These are phyloP conservation scores for Oxygymnocypris stewartii DNA, from an alignment of 2,113 vertebrate genomes.

Conservation along the genomic window DNA sequence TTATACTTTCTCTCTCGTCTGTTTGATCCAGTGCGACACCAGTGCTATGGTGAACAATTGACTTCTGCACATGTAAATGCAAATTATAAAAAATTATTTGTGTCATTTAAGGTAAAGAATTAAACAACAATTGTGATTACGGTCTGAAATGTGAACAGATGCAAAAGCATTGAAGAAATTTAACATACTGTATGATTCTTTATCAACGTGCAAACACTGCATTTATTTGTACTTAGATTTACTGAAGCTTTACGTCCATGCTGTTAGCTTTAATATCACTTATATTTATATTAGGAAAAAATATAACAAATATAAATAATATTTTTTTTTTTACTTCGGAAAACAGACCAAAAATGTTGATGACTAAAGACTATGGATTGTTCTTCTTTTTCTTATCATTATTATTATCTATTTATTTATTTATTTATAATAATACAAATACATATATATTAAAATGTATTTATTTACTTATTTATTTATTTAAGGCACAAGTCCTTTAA, in stretches of 20 bases:
- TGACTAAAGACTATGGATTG: no score
- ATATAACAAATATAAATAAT: no score
- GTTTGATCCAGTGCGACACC: background rate
- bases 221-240: background rate
- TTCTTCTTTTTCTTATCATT: no score
- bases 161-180: background rate
- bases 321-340: no score
- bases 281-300: background rate
- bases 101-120: background rate
- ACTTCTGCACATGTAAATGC: background rate
- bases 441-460: no score
- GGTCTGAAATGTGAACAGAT: background rate
- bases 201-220: background rate
- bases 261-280: background rate
- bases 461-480: no score
- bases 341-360: no score
- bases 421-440: no score
- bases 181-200: background rate
- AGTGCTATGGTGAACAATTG: background rate
- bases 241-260: background rate
- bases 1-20: background rate
- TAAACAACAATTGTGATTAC: no score
- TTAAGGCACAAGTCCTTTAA: no score
- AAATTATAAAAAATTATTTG: background rate
- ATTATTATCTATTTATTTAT: no score